Evolutionary conservation across 2,888 invertebrate genomes (phyloP).

Genomic region (Lochmaea crataegi): DNA sequence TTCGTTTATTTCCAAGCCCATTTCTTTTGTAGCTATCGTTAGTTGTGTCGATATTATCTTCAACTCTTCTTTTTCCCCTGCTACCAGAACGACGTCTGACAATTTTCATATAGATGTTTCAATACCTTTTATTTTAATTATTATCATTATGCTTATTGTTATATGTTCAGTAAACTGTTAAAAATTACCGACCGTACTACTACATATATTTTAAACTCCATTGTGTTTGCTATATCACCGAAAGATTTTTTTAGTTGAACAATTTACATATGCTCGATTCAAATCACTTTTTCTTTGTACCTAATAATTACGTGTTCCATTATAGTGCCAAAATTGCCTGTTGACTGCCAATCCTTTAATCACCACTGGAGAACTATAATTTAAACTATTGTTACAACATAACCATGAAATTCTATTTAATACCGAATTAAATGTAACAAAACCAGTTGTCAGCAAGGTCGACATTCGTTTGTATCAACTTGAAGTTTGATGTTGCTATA

Average conservation of each 20-base stretch:
- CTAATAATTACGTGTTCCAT: not conserved
- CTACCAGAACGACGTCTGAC: too few species aligned
- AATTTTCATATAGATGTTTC: too few species aligned
- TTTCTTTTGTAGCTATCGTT: too few species aligned
- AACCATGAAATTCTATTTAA: conserved; percentile 6
- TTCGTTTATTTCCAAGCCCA: too few species aligned
- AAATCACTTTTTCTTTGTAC: conserved; percentile 1
- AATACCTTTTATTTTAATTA: not conserved
- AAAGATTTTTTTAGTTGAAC: not conserved
- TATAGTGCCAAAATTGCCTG: conserved; percentile 3
- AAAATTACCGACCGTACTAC: not conserved
- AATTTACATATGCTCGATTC: not conserved
- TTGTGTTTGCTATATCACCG: not conserved
- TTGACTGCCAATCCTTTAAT: conserved; percentile 3
- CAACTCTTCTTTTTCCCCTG: too few species aligned
- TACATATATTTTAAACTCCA: not conserved
- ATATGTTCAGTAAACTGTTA: not conserved
- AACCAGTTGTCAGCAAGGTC: not conserved
- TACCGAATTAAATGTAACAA: not conserved
- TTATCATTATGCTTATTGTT: not conserved
- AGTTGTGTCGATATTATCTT: too few species aligned
- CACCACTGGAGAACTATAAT: not conserved
- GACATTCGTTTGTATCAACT: not conserved
- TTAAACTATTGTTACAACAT: not conserved
- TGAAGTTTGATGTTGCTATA: not conserved